Percentiles rank a stretch among this genome's conserved stretches.
phyloP scores from a whole-genome alignment of 2,113 vertebrate species.

The Chionomys nivalis region DNA sequence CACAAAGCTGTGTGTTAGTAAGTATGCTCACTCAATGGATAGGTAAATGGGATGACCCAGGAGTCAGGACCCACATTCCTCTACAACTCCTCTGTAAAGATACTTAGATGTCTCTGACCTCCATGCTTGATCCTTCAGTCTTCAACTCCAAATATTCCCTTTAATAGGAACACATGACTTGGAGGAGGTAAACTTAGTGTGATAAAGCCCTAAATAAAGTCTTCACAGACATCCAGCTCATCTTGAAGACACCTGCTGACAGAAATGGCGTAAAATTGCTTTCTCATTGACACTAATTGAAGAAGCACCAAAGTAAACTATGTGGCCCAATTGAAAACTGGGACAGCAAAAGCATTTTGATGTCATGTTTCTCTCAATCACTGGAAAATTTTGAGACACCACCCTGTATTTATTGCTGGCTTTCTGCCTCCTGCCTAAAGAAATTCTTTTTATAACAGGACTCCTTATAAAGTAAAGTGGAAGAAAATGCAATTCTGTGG shows the following conservation, averaged over 20 bases:
- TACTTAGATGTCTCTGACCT: neutral
- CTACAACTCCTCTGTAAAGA: neutral
- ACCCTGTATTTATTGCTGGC: neutral
- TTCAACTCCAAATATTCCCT: neutral
- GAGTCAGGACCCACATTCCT: neutral
- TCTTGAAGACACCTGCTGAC: neutral
- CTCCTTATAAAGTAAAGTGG: neutral
- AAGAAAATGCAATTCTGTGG: neutral
- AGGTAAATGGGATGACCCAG: neutral
- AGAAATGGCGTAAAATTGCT: constrained; percentile 5
- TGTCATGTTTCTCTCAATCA: neutral
- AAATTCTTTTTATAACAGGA: neutral
- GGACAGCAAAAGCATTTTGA: neutral
- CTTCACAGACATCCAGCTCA: neutral
- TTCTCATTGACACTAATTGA: neutral
- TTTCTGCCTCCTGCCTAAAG: neutral
- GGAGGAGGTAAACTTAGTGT: neutral
- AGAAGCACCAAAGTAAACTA: constrained; percentile 27
- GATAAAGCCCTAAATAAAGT: neutral
- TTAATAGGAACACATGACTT: neutral
- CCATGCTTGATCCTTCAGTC: neutral
- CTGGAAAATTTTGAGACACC: neutral
- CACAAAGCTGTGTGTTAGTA: neutral
- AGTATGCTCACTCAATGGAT: neutral
- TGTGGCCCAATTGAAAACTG: neutral